Percentiles rank a stretch among this genome's conserved stretches.
These are phyloP conservation scores for Gari tellinella DNA, from an alignment of 2,888 invertebrate genomes.

Conservation along the genomic window DNA sequence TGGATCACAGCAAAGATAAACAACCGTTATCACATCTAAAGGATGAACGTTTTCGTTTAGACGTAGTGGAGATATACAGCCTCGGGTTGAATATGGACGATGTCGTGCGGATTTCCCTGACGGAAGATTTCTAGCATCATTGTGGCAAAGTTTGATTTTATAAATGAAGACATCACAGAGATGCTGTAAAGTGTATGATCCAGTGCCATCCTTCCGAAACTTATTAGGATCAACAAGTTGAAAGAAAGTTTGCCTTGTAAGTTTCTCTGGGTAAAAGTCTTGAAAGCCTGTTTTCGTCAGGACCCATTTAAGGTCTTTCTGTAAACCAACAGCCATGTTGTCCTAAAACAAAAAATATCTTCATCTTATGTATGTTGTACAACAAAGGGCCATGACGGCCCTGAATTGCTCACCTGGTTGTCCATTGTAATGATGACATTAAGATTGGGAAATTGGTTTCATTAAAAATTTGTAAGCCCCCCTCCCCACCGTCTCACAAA, in stretches of 20 bases:
- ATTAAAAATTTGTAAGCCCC: too few species aligned
- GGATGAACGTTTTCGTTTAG: slow-evolving; percentile 15
- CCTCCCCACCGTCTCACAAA: too few species aligned
- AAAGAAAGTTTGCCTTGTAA: slow-evolving; percentile 12
- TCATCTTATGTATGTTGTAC: too few species aligned
- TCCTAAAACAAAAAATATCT: not conserved
- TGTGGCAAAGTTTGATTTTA: slow-evolving; percentile 9
- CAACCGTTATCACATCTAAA: slow-evolving; percentile 12
- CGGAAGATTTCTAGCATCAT: slow-evolving; percentile 13
- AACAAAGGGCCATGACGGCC: too few species aligned
- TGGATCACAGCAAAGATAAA: slow-evolving; percentile 26
- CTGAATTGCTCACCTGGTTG: too few species aligned
- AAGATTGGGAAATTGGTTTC: too few species aligned
- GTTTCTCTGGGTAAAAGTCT: slow-evolving; percentile 20
- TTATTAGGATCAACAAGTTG: slow-evolving; percentile 1
- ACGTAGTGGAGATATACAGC: not conserved
- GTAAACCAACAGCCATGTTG: not conserved
- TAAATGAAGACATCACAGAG: slow-evolving; percentile 1
- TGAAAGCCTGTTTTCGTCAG: not conserved
- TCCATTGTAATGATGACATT: too few species aligned
- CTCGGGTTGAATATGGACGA: not conserved
- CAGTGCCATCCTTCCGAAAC: not conserved
- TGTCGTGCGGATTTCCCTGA: not conserved
- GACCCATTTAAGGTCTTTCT: slow-evolving; percentile 4
- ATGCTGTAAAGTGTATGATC: not conserved